A percentile compares a stretch with the other conserved stretches of the same genome.
phyloP scores from a whole-genome alignment of 2,888 invertebrate genomes.

The Fabriciana adippe region DNA sequence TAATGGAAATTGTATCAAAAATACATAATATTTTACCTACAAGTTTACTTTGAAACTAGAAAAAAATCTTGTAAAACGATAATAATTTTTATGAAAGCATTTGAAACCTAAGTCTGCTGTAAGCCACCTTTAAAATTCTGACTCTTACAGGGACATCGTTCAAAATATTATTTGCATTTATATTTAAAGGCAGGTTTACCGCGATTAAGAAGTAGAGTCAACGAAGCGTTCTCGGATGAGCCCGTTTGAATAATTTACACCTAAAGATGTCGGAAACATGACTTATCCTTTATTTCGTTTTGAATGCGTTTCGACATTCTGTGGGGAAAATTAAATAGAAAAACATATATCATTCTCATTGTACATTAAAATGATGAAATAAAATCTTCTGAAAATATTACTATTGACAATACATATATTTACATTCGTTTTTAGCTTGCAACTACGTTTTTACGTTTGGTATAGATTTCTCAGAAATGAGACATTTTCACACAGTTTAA shows the following conservation, averaged over 20 bases:
- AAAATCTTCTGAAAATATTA: background rate
- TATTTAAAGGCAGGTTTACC: constrained; percentile 67
- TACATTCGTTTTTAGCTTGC: too few relatives aligned
- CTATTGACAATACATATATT: too few relatives aligned
- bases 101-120: background rate
- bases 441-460: too few relatives aligned
- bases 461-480: too few relatives aligned
- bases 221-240: constrained; percentile 65
- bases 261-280: constrained; percentile 65
- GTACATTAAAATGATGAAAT: background rate
- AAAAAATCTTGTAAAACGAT: too few relatives aligned
- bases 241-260: constrained; percentile 78
- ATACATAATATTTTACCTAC: too few relatives aligned
- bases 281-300: constrained; percentile 49
- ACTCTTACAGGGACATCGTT: constrained; percentile 16
- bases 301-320: constrained; percentile 17
- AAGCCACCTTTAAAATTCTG: constrained; percentile 1
- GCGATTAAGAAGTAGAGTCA: constrained; percentile 47
- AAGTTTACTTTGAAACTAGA: too few relatives aligned
- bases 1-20: too few relatives aligned
- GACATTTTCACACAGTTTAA: too few relatives aligned
- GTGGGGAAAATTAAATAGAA: background rate
- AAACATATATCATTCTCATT: background rate
- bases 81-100: too few relatives aligned
- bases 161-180: constrained; percentile 68